Conservation (phyloP, 1,140 invertebrate species). For the Callitettix versicolor region DNA sequence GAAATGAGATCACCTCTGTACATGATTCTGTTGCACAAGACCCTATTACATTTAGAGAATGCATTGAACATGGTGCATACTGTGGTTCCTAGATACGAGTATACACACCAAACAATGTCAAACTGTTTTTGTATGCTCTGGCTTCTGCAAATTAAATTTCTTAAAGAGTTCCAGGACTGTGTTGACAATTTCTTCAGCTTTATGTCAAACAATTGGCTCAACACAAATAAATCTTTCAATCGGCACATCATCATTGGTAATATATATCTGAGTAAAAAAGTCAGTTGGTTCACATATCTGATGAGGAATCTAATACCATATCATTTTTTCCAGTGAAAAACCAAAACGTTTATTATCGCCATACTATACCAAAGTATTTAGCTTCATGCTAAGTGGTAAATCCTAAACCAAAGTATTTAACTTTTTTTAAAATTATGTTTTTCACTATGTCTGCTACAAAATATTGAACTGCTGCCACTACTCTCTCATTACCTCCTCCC, state of each 20-base stretch:
- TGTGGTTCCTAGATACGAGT: constrained; percentile 25
- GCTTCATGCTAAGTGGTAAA: no score
- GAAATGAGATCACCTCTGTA: constrained; percentile 12
- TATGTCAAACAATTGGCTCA: constrained; percentile 9
- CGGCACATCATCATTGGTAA: background rate
- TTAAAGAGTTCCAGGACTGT: constrained; percentile 11
- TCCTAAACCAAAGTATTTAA: no score
- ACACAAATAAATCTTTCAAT: constrained; percentile 10
- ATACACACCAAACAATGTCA: constrained; percentile 26
- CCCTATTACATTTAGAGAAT: constrained; percentile 27
- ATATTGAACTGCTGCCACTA: no score
- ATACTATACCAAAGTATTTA: constrained; percentile 26
- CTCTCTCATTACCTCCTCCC: no score
- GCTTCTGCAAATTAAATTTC: constrained; percentile 17
- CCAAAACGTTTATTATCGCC: no score
- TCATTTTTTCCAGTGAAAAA: no score
- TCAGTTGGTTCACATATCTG: constrained; percentile 26
- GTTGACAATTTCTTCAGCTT: constrained; percentile 9
- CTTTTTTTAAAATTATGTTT: constrained; percentile 17
- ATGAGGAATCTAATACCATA: constrained; percentile 24
- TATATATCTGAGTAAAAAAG: constrained; percentile 25
- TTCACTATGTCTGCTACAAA: constrained; percentile 18
- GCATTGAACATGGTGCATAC: constrained; percentile 28
- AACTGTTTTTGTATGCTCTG: constrained; percentile 26
- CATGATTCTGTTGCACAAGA: constrained; percentile 26